Evolutionary conservation across 2,888 invertebrate genomes (phyloP), one percentile per base, ranked within the genome.

Genomic region (Mycogona germanica): DNA sequence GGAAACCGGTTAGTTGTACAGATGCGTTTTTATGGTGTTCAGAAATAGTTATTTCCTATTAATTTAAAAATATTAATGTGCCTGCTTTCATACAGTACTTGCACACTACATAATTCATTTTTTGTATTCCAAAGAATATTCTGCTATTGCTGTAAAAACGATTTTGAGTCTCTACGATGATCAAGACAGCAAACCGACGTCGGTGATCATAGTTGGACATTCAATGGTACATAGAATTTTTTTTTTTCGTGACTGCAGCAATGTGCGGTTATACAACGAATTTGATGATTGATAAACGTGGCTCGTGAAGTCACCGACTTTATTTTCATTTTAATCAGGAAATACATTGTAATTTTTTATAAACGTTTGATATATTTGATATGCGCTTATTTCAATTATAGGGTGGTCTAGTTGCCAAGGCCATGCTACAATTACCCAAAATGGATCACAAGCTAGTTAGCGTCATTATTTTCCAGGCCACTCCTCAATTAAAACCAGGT

Each of bases 161-260:
- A 71, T 74, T 53, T 72, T 89, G 54, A 75, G 77, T 50, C 71
- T 95, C 41, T 96, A 96, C 68, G 70, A 69, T 47, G 60, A 59
- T 25, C 74, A 66, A 63, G 72, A 56, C 12, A 68, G 71, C 52
- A 62, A 61, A 61, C 82, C 77, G 1, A 70, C 68, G 28, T 75
- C 77, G 44, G 79, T 97, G 17, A 76, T 93, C 44, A 67, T 97
- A 1, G 81, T 96, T 66, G 96, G 93, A 5, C 96, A 97, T 75
- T 97, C 96, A 7, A 92, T 96, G 88, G 88, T 87, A 72, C 71
- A 38, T 40, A 23, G 26, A 12, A 21, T 29, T 48, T 26, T 21
- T 37, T 49, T 52, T 32, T 50, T 37, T 28, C 30, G 38, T 52
- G 40, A 51, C 6, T 57, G 9, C 25, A 14, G 14, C 9, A 17